Evolutionary conservation across 2,888 invertebrate genomes (phyloP).

Genomic region (Epinotia nisella): DNA sequence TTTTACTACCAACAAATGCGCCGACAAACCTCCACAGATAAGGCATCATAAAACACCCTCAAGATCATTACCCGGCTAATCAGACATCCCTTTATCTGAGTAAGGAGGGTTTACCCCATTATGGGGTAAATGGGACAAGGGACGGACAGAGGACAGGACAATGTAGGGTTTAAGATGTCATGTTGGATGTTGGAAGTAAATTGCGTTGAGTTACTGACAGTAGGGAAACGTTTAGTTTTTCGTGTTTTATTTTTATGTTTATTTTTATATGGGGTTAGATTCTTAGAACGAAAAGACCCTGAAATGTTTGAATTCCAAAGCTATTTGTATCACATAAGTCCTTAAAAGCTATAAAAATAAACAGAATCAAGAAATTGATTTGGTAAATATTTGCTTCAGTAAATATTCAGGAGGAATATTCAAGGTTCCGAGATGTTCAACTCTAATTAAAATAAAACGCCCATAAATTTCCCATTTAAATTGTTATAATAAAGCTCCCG

Average conservation of each 20-base stretch:
- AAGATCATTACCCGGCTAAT: constrained; percentile 14
- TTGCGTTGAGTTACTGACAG: background rate
- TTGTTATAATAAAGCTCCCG: constrained; percentile 8
- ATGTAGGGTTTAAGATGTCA: background rate
- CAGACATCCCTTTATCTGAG: constrained; percentile 15
- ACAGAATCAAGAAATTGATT: no score
- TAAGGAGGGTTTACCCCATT: constrained; percentile 6
- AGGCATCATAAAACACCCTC: constrained; percentile 15
- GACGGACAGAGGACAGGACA: constrained; percentile 3
- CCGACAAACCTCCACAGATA: background rate
- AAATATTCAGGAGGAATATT: no score
- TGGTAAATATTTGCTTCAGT: no score
- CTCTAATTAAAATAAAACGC: background rate
- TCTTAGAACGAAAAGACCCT: no score
- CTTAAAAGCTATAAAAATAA: no score
- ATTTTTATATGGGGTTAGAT: no score
- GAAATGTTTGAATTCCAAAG: no score
- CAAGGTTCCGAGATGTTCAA: background rate
- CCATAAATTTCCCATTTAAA: background rate
- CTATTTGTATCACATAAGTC: no score
- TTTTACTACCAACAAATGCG: constrained; percentile 7
- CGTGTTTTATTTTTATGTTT: background rate
- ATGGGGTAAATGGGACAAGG: constrained; percentile 12
- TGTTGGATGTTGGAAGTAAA: background rate
- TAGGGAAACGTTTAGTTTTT: background rate